Base-by-base conservation (phyloP, 2,113 vertebrate genomes). In the Collichthys lucidus region DNA sequence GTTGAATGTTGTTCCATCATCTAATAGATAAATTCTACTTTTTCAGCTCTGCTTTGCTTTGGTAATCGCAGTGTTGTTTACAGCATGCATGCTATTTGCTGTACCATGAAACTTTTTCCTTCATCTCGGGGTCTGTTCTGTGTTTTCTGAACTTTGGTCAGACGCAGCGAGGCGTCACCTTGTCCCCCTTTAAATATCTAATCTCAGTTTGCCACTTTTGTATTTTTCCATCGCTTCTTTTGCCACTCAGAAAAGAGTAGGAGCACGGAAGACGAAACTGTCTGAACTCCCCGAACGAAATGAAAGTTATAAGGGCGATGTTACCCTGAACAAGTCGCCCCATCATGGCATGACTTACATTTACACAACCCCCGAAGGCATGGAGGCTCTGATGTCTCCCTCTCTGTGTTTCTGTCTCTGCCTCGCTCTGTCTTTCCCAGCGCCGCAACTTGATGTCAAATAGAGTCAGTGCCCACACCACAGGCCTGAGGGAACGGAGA, bases 391-490 rank as follows among this genome's bases (percentile, higher is more conserved):
- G 91, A 91, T 90, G 83, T 86, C 89, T 91, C 89, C 86, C 72
- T 83, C 86, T 73, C 89, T 79, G 83, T 85, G 87, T 88, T 89
- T 83, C 86, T 84, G 89, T 88, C 87, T 90, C 74, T 72, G 87
- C 86, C 80, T 89, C 83, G 81, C 89, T 88, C 89, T 65, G 89
- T 89, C 91, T 90, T 90, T 89, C 90, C 87, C 88, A 69, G 86
- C 49, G 53, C 86, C 67, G 89, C 80, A 87, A 89, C 90, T 85
- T 42, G 75, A 85, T 93, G 93, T 94, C 93, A 94, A 92, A 94
- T 91, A 88, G 89, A 92, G 92, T 94, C 92, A 89, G 92, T 89
- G 93, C 88, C 91, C 90, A 89, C 88, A 89, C 88, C 90, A 74
- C 82, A 60, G 91, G 90, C 93, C 93, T 90, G 78, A 87, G 91